These are phyloP conservation scores for Acleris holmiana DNA, from an alignment of 2,888 invertebrate genomes.

Conservation along the genomic window DNA sequence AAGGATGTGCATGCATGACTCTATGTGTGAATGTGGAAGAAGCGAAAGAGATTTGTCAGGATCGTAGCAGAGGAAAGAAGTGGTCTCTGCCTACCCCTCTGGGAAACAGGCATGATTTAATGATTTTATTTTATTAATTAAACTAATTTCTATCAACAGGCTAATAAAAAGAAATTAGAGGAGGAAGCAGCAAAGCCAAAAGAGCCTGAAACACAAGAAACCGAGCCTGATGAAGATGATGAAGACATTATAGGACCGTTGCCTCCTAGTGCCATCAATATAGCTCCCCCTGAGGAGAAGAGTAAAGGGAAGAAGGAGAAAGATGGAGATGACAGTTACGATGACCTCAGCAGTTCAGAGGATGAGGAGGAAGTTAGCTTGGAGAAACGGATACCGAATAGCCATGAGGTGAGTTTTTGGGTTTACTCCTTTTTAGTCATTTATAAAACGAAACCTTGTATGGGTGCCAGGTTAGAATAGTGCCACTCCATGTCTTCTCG, in stretches of 20 bases:
- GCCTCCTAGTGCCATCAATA: slow-evolving; percentile 61
- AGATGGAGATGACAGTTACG: slow-evolving; percentile 69
- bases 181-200: slow-evolving; percentile 41
- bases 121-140: too few relatives aligned
- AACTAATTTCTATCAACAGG: not conserved
- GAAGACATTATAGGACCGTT: slow-evolving; percentile 85
- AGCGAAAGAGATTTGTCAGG: too few relatives aligned
- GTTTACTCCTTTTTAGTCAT: too few relatives aligned
- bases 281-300: slow-evolving; percentile 55
- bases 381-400: slow-evolving; percentile 87
- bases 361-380: slow-evolving; percentile 78
- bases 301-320: slow-evolving; percentile 43
- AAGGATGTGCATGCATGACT: too few relatives aligned
- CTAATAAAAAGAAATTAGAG: slow-evolving; percentile 53
- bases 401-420: slow-evolving; percentile 86
- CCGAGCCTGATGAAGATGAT: slow-evolving; percentile 57
- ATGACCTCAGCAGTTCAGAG: slow-evolving; percentile 78
- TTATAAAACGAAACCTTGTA: too few relatives aligned
- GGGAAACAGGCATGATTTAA: too few relatives aligned
- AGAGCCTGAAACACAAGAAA: slow-evolving; percentile 20
- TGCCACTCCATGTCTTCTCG: too few relatives aligned
- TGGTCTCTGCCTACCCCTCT: too few relatives aligned
- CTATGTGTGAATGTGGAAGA: too few relatives aligned
- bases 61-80: too few relatives aligned
- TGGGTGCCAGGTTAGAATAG: too few relatives aligned